A percentile compares a stretch with the other conserved stretches of the same genome.
Conservation (phyloP, 2,113 vertebrate genomes). For the Phasianus colchicus region DNA sequence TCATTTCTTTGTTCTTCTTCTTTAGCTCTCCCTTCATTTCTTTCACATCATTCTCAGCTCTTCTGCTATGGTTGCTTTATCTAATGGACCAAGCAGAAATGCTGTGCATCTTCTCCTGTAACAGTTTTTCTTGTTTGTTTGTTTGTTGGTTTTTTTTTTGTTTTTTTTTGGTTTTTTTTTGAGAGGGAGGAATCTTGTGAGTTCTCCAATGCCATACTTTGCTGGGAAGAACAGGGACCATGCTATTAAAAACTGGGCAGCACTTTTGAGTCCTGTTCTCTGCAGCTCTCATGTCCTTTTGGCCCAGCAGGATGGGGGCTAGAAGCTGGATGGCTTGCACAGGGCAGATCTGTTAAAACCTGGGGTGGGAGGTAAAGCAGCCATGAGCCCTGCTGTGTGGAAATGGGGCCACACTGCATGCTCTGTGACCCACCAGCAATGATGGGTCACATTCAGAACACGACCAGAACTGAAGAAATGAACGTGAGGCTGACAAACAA, state of each 20-base stretch:
- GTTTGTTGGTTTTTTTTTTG: too few species aligned
- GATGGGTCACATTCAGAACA: background rate
- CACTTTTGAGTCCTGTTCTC: background rate
- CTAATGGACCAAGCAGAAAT: background rate
- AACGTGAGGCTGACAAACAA: slow-evolving; percentile 41
- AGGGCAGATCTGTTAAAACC: slow-evolving; percentile 30
- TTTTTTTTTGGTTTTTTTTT: too few species aligned
- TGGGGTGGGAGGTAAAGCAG: slow-evolving; percentile 9
- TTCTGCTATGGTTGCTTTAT: background rate
- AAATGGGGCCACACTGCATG: slow-evolving; percentile 64
- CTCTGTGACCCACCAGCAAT: slow-evolving; percentile 50
- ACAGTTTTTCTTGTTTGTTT: background rate
- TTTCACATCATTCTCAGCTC: background rate
- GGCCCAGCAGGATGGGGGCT: slow-evolving; percentile 17
- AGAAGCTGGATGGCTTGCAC: background rate
- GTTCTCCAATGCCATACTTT: background rate
- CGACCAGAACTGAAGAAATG: slow-evolving; percentile 9
- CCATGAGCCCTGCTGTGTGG: slow-evolving; percentile 19
- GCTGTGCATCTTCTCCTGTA: background rate
- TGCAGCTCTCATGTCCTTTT: background rate
- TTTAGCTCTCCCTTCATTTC: background rate
- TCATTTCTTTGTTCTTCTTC: background rate
- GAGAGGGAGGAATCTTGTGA: accelerated
- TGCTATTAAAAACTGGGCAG: background rate
- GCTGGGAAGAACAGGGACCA: background rate